Conservation (phyloP, 1,140 invertebrate genomes). For the Drosophila equinoxialis region DNA sequence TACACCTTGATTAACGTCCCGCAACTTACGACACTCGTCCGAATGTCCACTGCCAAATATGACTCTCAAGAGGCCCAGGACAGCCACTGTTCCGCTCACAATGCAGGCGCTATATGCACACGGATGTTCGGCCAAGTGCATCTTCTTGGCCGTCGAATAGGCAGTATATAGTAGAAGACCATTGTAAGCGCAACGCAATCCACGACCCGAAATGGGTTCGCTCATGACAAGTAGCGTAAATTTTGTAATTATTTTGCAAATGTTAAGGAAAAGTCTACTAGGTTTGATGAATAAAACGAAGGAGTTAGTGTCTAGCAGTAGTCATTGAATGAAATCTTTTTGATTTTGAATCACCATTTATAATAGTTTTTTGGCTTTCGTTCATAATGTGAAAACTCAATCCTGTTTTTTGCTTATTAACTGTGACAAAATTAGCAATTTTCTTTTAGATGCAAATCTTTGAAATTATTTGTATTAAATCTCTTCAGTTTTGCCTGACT, state of each 20-base stretch:
- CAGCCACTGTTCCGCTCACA: constrained; percentile 55
- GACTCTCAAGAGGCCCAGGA: constrained; percentile 51
- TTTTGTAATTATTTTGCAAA: neutral
- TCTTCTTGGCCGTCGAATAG: constrained; percentile 29
- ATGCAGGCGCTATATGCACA: constrained; percentile 57
- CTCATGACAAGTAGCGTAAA: constrained; percentile 41
- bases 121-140: constrained; percentile 44
- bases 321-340: too few relatives aligned
- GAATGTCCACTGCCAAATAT: constrained; percentile 38
- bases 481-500: too few relatives aligned
- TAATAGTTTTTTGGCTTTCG: too few relatives aligned
- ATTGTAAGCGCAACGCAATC: constrained; percentile 56
- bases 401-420: too few relatives aligned
- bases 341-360: too few relatives aligned
- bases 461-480: too few relatives aligned
- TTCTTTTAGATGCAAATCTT: too few relatives aligned
- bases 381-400: too few relatives aligned
- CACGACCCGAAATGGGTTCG: constrained; percentile 52
- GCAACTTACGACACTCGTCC: constrained; percentile 36
- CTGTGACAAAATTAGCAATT: too few relatives aligned
- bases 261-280: neutral
- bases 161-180: constrained; percentile 49
- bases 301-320: too few relatives aligned
- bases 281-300: neutral
- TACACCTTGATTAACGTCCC: constrained; percentile 36